A percentile compares a stretch with the other conserved stretches of the same genome.
phyloP scores from a whole-genome alignment of 2,113 vertebrate genomes.

The Castor canadensis region DNA sequence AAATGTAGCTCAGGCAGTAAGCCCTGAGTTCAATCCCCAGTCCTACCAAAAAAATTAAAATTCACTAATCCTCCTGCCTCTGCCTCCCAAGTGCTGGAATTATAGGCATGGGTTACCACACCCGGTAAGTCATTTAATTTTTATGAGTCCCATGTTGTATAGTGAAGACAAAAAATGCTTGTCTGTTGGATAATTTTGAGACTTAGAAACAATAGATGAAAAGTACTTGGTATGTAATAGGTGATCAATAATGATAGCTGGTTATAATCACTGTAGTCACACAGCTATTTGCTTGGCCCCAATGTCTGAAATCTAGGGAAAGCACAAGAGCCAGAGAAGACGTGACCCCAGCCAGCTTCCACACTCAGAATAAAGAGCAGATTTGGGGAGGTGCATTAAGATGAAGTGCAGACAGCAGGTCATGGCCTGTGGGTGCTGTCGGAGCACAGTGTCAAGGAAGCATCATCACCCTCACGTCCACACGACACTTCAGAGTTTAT shows the following conservation, averaged over 20 bases:
- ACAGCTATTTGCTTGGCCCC: neutral
- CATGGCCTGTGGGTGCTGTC: neutral
- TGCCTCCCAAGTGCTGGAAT: too few species aligned
- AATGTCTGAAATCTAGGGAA: neutral
- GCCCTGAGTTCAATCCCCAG: too few species aligned
- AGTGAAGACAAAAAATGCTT: neutral
- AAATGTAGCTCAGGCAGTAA: too few species aligned
- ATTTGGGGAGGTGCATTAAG: neutral
- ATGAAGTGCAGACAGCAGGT: neutral
- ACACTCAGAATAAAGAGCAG: neutral
- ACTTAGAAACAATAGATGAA: slow-evolving; percentile 7
- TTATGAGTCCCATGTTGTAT: neutral
- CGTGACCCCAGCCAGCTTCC: neutral
- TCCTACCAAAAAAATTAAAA: too few species aligned
- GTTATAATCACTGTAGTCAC: neutral
- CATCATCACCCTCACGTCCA: neutral
- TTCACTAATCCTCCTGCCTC: too few species aligned
- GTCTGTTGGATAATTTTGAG: neutral
- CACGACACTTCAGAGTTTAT: neutral
- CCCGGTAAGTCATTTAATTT: neutral
- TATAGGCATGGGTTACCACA: too few species aligned
- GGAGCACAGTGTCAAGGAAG: neutral
- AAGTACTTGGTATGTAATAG: neutral
- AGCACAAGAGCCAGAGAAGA: neutral
- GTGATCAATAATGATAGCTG: neutral